Evolutionary conservation across 2,797 vertebrate species (phyloP).

Genomic region (Neosalanx taihuensis): DNA sequence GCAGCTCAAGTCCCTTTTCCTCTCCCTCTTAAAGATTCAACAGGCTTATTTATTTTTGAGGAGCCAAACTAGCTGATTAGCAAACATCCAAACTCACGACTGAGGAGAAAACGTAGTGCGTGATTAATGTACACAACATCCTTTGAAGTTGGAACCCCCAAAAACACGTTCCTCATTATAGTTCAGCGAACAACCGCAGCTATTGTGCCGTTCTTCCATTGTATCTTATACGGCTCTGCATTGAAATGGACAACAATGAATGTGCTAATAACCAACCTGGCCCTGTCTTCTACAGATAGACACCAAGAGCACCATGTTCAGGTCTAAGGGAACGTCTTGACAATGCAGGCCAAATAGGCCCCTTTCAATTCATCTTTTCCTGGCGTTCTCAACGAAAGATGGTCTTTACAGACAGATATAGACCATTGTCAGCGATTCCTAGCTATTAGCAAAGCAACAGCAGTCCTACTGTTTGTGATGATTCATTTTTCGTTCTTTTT

Average conservation of each 20-base stretch:
- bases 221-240: no score
- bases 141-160: no score
- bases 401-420: neutral
- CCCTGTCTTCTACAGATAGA: neutral
- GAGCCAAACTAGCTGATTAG: neutral
- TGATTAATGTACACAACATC: no score
- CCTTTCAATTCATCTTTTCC: neutral
- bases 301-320: neutral
- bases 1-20: conserved; percentile 8
- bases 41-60: neutral
- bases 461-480: no score
- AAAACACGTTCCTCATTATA: no score
- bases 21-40: conserved; percentile 11
- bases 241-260: no score
- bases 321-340: neutral
- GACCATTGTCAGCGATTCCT: neutral
- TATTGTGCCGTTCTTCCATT: no score
- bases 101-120: neutral
- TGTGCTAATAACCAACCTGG: no score
- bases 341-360: neutral
- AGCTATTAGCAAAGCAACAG: neutral
- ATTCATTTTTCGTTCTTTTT: no score
- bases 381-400: neutral
- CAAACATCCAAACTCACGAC: neutral
- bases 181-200: no score